These are phyloP conservation scores for silkworm (Bombyx mori) DNA, from an alignment of 1,140 invertebrate genomes.

Conservation along the genomic window ASM3026992v2 NC_085116.1:6221001-6221500, in stretches of 20 bases:
- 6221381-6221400: no score
- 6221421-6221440: no score
- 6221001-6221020: no score
- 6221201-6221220: conserved; percentile 54
- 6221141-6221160: conserved; percentile 7
- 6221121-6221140: neutral
- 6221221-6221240: conserved; percentile 43
- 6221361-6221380: neutral
- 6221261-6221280: conserved; percentile 58
- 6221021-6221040: no score
- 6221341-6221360: conserved; percentile 14
- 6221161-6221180: conserved; percentile 13
- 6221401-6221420: no score
- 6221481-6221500: no score
- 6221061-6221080: no score
- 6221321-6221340: conserved; percentile 37
- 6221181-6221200: conserved; percentile 7
- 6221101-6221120: no score
- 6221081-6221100: no score
- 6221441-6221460: no score
- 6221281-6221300: conserved; percentile 69
- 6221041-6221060: no score
- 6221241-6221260: conserved; percentile 48
- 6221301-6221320: conserved; percentile 59
- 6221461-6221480: no score